Base-by-base conservation (phyloP, 2,888 invertebrate species). In the Helicoverpa assulta region DNA sequence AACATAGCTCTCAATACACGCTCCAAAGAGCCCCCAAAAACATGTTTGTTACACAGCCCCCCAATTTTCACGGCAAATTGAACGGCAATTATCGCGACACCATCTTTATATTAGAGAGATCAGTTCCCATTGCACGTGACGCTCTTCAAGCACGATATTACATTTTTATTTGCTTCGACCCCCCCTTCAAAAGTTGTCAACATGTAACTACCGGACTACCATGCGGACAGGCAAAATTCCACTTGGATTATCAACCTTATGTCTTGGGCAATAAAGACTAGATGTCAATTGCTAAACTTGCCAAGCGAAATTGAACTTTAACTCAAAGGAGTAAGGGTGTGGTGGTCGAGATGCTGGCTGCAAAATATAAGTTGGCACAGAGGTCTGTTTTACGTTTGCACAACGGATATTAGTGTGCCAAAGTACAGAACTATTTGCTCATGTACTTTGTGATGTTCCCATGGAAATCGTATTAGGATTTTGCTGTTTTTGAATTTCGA, bases 121-220 rank as follows among this genome's bases (percentile, higher is more conserved):
- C 81, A 84, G 87, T 85, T 85, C 82, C 82, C 83, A 65, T 80
- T 85, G 83, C 94, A 93, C 95, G 95, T 94, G 95, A 81, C 93
- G 64, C 84, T 73, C 85, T 84, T 85, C 81, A 81, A 80, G 78
- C 77, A 67, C 86, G 83, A 93, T 95, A 95, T 95, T 94, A 90
- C 93, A 93, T 95, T 95, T 95, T 95, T 95, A 95, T 95, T 95
- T 95, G 93, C 90, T 85, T 86, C 88, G 87, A 88, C 85, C 90
- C 92, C 93, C 92, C 82, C 70, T 93, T 89, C 86, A 90, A 92
- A 92, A 92, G 88, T 94, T 94, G 95, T 93, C 94, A 94, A 94
- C 94, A 92, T 94, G 91, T 93, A 92, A 91, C 90, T 83, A 89
- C 88, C 81, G 73, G 80, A 84, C 69, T 60, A 67, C 50, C 77